Conservation (phyloP, 2,888 invertebrate species). For the Spisula subtruncata region DNA sequence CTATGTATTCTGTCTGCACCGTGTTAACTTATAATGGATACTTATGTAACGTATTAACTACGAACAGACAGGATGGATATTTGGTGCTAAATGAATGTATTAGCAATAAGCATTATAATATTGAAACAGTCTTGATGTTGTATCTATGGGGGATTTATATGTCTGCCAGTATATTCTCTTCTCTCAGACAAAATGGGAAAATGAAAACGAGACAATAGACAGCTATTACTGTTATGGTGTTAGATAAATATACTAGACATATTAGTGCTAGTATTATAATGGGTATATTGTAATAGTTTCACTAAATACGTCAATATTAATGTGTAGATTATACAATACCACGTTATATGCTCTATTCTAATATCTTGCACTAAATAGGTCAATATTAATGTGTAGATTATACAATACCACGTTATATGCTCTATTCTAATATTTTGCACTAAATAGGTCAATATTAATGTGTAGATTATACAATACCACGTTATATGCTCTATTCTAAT, state of each 20-base stretch:
- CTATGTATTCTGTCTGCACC: not conserved
- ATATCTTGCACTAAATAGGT: not conserved
- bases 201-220: constrained; percentile 3
- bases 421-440: not conserved
- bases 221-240: not conserved
- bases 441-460: not conserved
- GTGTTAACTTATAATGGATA: not conserved
- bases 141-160: not conserved
- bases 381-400: no score
- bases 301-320: not conserved
- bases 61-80: not conserved
- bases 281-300: not conserved
- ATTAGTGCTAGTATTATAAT: not conserved
- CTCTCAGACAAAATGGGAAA: not conserved
- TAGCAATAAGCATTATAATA: not conserved
- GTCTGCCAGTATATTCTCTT: not conserved
- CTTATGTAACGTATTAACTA: no score
- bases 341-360: no score
- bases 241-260: not conserved
- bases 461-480: no score
- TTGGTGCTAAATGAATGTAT: not conserved
- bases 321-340: no score
- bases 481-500: no score
- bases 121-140: not conserved
- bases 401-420: no score